A percentile compares a stretch with the other conserved stretches of the same genome.
phyloP scores from a whole-genome alignment of 2,797 vertebrate species.

The Dicrostonyx torquatus region DNA sequence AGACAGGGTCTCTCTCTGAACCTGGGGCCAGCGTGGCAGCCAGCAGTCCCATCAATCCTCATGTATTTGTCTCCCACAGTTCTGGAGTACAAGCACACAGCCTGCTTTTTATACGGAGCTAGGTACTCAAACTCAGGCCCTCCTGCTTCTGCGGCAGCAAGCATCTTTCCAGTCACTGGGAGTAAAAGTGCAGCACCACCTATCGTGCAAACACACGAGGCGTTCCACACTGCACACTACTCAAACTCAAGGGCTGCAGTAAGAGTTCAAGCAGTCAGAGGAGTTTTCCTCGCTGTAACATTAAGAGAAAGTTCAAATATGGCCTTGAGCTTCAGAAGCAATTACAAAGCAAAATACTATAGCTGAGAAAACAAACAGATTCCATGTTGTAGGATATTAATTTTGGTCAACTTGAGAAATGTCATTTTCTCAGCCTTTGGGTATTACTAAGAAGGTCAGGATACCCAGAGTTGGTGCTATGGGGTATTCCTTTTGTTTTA shows the following conservation, averaged over 20 bases:
- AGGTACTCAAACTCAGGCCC: neutral
- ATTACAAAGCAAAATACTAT: neutral
- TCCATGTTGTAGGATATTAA: neutral
- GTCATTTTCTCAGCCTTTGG: neutral
- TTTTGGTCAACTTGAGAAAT: conserved; percentile 12
- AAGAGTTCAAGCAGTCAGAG: neutral
- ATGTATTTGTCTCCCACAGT: neutral
- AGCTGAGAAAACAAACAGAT: conserved; percentile 5
- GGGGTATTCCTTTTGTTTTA: conserved; percentile 11
- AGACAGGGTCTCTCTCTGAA: neutral
- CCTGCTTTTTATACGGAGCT: neutral
- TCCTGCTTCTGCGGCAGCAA: neutral
- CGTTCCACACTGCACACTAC: neutral
- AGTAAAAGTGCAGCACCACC: neutral
- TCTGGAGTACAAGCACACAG: neutral
- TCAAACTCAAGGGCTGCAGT: neutral
- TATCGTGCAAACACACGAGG: neutral
- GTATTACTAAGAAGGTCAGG: neutral
- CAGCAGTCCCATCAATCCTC: neutral
- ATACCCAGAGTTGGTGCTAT: neutral
- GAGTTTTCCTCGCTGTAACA: neutral
- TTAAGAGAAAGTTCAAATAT: neutral
- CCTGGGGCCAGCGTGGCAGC: neutral
- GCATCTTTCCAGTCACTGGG: neutral
- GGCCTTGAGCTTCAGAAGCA: conserved; percentile 35